Evolutionary conservation across 1,140 invertebrate species (phyloP), one percentile per base, ranked within the genome.

Genomic region (Hypothenemus hampei): DNA sequence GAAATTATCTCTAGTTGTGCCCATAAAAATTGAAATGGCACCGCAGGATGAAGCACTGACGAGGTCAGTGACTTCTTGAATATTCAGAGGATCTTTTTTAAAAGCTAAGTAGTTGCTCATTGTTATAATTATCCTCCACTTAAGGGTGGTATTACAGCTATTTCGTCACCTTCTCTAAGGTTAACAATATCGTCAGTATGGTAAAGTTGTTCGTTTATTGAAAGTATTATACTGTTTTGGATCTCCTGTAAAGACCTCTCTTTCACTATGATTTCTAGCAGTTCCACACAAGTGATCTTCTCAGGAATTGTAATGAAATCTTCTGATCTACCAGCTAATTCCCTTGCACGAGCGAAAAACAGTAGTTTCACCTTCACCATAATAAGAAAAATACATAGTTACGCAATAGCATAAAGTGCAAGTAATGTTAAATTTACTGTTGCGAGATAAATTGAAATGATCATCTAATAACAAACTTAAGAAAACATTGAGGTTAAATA

Each of bases 1-100:
- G 77, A 93, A 95, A 71, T 87, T 85, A 73, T 97, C 84, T 66
- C 93, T 78, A 7, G 93, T 97, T 16, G 87, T 95, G 1, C 94
- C 94, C 49, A 95, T 79, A 75, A 97, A 97, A 24, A 90, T 70
- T 3, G 91, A 91, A 18, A 91, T 78, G 5, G 92, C 93, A 31
- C 94, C 94, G 75, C 89, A 95, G 37, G 78, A 78, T 44, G 85
- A 75, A 33, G 85, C 81, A 11, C 77, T 72, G 0, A 91, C 87
- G 24, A 80, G 66, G 13, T 82, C 72, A 24, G 81, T 79, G 36
- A 91, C 81, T 35, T 79, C 72, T 22, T 81, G 79, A n/a, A 91
- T 69, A 62, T 82, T 75, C 31, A 96, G 72, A 66, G 81, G 79
- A 13, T 84, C 78, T 0, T 78, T 63, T 3, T 81, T 80, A 13